Evolutionary conservation across 2,113 vertebrate genomes (phyloP).

Genomic region (Glaucidium brasilianum): DNA sequence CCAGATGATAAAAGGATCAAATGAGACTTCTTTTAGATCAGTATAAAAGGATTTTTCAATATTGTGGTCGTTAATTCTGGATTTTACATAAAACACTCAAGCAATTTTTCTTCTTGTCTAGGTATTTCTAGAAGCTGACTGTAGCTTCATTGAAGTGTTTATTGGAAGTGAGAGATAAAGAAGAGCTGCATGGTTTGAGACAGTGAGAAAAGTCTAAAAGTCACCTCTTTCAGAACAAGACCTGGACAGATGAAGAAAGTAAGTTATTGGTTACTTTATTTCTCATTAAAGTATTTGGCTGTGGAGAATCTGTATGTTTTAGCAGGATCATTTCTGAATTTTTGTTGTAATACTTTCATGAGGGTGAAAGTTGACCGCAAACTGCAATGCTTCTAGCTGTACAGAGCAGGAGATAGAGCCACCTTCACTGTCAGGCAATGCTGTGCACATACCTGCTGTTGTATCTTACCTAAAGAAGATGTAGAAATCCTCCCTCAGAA

Average conservation of each 20-base stretch:
- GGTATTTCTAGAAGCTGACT: background rate
- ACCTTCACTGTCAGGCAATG: background rate
- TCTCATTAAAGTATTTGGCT: background rate
- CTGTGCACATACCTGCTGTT: background rate
- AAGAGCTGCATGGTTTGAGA: background rate
- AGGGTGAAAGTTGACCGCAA: background rate
- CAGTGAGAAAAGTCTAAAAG: background rate
- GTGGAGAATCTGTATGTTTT: background rate
- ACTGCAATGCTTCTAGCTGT: background rate
- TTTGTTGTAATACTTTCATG: background rate
- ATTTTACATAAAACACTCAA: background rate
- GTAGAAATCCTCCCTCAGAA: background rate
- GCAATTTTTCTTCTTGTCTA: background rate
- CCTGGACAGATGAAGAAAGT: background rate
- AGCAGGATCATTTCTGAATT: background rate
- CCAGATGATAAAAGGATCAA: conserved; percentile 1
- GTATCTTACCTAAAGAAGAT: background rate
- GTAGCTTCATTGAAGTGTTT: background rate
- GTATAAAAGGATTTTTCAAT: background rate
- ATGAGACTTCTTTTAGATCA: background rate
- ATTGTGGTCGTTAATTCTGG: background rate
- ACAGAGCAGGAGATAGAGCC: background rate
- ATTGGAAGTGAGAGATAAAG: background rate
- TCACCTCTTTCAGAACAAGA: background rate
- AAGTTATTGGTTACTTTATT: background rate